Evolutionary conservation across 64 coral and sea anemone species (phyloP), one percentile per base, ranked within the genome.

Genomic region (Montipora capricornis): DNA sequence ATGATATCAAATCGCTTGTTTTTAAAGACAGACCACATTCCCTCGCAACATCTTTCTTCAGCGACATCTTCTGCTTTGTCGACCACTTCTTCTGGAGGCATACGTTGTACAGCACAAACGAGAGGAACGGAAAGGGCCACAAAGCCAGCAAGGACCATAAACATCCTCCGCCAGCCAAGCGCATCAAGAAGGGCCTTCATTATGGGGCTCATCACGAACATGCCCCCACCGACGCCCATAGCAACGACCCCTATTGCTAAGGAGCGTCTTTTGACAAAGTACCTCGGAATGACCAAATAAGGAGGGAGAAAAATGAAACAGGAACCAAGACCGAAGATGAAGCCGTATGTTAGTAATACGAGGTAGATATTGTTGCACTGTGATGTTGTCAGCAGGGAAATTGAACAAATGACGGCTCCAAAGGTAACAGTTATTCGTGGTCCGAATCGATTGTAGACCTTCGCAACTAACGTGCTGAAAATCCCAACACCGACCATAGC

Each of bases 251-350:
- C 82, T 62, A 84, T 16, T 46, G 82, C 82, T 69, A 84, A 69
- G 4, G 82, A 84, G 62, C 82, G 82, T 66, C 82, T 47, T 84
- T 69, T 84, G 4, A 84, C 44, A 70, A 84, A 84, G 60, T 84
- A 84, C 37, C 61, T 84, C 1, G 81, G 81, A 2, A 84, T 37
- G 3, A 48, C 16, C 61, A 84, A 64, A 66, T 69, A 84, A 6
- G 62, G 45, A 69, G 82, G 82, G 9, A 84, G 62, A 49, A 84
- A 84, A 5, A 84, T 66, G 44, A 84, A 84, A 69, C 82, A 47
- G 1, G 82, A 84, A 49, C 61, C 82, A 84, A 84, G 11, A 2
- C 82, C 82, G 26, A 84, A 84, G 44, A 84, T 6, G 2, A 84
- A 19, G 44, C 82, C 82, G 37, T 84, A 84, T 0, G 60, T 84